A percentile compares a stretch with the other conserved stretches of the same genome.
These are phyloP conservation scores for Urocyon cinereoargenteus DNA, from an alignment of 2,797 vertebrate genomes.

Conservation along the genomic window DNA sequence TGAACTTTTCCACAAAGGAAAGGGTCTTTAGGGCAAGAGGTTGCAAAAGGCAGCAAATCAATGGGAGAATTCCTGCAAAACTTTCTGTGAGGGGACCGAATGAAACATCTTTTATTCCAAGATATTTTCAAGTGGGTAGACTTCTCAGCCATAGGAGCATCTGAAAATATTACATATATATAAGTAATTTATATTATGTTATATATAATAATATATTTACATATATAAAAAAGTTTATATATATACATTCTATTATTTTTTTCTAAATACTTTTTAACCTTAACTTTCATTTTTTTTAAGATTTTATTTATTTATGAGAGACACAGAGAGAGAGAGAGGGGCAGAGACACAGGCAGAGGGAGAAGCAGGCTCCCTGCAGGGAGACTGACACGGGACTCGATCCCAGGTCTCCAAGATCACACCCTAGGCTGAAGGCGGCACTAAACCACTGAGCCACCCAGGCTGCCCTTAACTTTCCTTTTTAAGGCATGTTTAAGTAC, in stretches of 20 bases:
- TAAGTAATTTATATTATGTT: neutral
- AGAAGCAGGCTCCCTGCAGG: no score
- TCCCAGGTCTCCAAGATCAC: no score
- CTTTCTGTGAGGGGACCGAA: neutral
- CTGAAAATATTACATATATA: neutral
- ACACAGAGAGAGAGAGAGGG: no score
- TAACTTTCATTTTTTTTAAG: neutral
- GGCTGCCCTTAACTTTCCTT: neutral
- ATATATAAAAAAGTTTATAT: neutral
- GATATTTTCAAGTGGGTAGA: neutral
- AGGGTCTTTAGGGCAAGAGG: neutral
- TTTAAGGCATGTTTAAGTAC: slow-evolving; percentile 12
- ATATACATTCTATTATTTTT: neutral
- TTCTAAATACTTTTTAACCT: slow-evolving; percentile 30
- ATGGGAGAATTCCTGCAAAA: neutral
- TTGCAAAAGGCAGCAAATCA: neutral
- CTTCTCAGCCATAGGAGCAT: neutral
- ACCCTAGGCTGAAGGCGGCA: no score
- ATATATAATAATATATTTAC: neutral
- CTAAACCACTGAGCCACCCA: no score
- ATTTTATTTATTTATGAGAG: no score
- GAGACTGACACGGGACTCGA: no score
- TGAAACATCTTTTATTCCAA: neutral
- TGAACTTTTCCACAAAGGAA: neutral
- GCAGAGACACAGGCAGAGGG: no score